Evolutionary conservation across 35 echinoderm and acorn worm genomes (phyloP).

Genomic region (Diadema setosum): DNA sequence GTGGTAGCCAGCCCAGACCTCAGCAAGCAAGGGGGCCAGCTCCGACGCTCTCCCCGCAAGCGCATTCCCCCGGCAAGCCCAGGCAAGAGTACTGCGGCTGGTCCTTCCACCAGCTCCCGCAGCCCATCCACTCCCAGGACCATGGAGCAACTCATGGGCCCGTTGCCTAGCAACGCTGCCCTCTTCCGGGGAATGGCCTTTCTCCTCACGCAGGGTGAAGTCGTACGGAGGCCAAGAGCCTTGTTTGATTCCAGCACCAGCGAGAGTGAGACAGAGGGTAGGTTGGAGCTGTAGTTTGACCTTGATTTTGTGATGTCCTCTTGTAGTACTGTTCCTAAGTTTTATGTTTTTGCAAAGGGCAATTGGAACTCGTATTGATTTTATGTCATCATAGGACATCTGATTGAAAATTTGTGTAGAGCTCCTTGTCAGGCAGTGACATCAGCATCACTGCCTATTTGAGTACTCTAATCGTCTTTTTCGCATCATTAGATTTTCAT

Average conservation of each 20-base stretch:
- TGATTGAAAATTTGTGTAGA: too few species aligned
- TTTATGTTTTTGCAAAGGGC: too few species aligned
- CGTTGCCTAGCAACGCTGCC: conserved; percentile 45
- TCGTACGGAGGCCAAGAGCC: not conserved
- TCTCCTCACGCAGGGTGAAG: conserved; percentile 55
- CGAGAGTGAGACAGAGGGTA: conserved; percentile 1
- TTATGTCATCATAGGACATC: too few species aligned
- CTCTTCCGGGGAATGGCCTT: conserved; percentile 73
- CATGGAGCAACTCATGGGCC: conserved; percentile 10
- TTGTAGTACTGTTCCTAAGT: too few species aligned
- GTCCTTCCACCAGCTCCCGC: not conserved
- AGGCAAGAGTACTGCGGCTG: not conserved
- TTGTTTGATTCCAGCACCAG: not conserved
- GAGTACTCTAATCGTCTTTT: too few species aligned
- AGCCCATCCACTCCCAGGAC: not conserved
- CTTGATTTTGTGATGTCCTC: too few species aligned
- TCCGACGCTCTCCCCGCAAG: conserved; percentile 55
- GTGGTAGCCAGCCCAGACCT: conserved; percentile 21
- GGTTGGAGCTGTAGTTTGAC: too few species aligned
- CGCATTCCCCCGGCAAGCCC: not conserved
- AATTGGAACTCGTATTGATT: too few species aligned
- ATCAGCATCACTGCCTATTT: too few species aligned
- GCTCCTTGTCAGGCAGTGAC: too few species aligned
- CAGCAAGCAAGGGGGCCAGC: not conserved
- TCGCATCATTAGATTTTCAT: too few species aligned